Evolutionary conservation across 2,113 vertebrate genomes (phyloP), one percentile per base, ranked within the genome.

Genomic region (Boleophthalmus pectinirostris): DNA sequence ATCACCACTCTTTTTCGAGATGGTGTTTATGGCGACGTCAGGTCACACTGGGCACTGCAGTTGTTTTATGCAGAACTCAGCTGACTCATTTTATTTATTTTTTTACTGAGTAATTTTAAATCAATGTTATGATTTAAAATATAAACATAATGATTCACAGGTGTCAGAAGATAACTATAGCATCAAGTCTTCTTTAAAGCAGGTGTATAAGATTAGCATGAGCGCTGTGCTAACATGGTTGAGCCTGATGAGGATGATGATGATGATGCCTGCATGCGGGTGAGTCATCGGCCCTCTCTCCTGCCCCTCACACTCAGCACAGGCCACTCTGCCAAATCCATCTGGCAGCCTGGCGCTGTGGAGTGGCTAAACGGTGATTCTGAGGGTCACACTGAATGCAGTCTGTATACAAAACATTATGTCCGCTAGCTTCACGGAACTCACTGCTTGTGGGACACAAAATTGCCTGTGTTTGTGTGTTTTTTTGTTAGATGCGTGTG

Each of bases 151-250:
- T 29, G 29, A 29, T 29, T 4, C 4, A 29, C 29, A 4, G 29
- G 29, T 29, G 29, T 29, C 29, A 29, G 2, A 29, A 4, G 4
- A 29, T 29, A 29, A 29, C 4, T 2, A 29, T 29, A 29, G 4
- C 29, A 29, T 2, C 29, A 29, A 4, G 29, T 29, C 29, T 29
- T 29, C 29, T 56, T 84, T 78, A 73, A 90, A 64, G 18, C 74
- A 70, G 75, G 83, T 85, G 85, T 82, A 78, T 73, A 87, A 80
- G 87, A 85, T 90, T 89, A 87, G 81, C 84, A 81, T 82, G 78
- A 77, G 63, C 84, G 69, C 56, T 8, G 61, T 53, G 3, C 84
- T 87, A 88, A 89, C 84, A 49, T 75, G 79, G 58, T 85, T 85
- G 74, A 77, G 79, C 84, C 75, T 77, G 74, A 87, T 87, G 89